Conservation (phyloP, 2,113 vertebrate genomes). For the Hippocampus barbouri region DNA sequence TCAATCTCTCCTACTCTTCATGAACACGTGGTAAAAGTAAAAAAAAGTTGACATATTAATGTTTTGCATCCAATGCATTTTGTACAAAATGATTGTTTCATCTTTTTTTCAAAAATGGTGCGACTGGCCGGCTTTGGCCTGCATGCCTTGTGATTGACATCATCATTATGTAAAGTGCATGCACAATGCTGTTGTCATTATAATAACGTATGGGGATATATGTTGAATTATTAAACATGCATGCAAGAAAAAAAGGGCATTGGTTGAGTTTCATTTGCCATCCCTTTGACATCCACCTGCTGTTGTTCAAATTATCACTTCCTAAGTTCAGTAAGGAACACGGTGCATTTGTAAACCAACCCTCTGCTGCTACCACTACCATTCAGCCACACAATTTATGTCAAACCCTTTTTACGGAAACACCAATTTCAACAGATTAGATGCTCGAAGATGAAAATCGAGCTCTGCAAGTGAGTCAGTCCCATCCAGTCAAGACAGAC, state of each 20-base stretch:
- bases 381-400: neutral
- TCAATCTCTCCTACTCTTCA: too few species aligned
- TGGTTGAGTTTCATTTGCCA: neutral
- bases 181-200: neutral
- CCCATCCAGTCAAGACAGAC: constrained; percentile 4
- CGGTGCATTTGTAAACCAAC: too few species aligned
- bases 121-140: neutral
- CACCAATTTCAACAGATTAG: neutral
- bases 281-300: neutral
- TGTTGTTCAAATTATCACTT: neutral
- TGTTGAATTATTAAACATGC: neutral
- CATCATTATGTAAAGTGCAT: neutral
- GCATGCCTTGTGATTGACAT: neutral
- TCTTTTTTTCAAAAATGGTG: neutral
- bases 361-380: too few species aligned
- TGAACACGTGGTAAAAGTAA: too few species aligned
- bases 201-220: neutral
- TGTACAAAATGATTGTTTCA: neutral
- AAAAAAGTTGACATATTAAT: too few species aligned
- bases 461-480: constrained; percentile 19
- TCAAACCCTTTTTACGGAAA: neutral
- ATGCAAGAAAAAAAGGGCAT: neutral
- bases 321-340: neutral
- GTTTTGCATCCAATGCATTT: neutral
- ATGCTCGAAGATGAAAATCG: constrained; percentile 19